Base-by-base conservation (phyloP, 2,113 vertebrate genomes). In the Oryzias curvinotus region DNA sequence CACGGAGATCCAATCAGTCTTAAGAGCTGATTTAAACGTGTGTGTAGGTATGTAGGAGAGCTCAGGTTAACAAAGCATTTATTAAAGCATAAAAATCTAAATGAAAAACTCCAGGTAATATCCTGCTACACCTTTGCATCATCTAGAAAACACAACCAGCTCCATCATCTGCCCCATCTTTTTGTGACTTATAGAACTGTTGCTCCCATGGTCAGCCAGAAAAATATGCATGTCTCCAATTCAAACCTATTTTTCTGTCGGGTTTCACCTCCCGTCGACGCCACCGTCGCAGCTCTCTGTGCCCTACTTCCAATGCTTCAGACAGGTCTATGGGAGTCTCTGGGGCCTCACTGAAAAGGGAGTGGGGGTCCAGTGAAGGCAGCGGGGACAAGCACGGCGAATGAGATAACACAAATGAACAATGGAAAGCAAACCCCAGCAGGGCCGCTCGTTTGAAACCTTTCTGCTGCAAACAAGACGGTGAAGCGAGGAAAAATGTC, bases 371-470 rank as follows among this genome's bases (percentile, higher is more conserved):
- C 82, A 73, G 70, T 4, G 43, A 77, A 72, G 72, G 75, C 36
- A 1, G 5, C 26, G 49, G 52, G 64, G 48, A 74, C 81, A 87
- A 62, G 75, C 75, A 45, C 51, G 61, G 68, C 52, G 18, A 48
- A 41, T 1, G 17, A 76, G 84, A 84, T 85, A 90, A 84, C 57
- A 52, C 70, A 2, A 55, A 70, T 49, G 71, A 78, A 90, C 77
- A 87, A 81, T 82, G 75, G 48, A 70, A 69, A 30, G 15, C 62
- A 66, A 81, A 73, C 62, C 78, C 80, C 77, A 64, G 21, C 64
- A 84, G 76, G 62, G 66, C 71, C 67, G 18, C 46, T 25, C 60
- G 42, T 14, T 46, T 51, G 43, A 43, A 77, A 80, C 57, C 54
- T 53, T 55, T 63, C 76, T 66, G 60, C 68, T 60, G 70, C 80